Evolutionary conservation across 2,113 vertebrate species (phyloP).

Genomic region (Cyprinus carpio): DNA sequence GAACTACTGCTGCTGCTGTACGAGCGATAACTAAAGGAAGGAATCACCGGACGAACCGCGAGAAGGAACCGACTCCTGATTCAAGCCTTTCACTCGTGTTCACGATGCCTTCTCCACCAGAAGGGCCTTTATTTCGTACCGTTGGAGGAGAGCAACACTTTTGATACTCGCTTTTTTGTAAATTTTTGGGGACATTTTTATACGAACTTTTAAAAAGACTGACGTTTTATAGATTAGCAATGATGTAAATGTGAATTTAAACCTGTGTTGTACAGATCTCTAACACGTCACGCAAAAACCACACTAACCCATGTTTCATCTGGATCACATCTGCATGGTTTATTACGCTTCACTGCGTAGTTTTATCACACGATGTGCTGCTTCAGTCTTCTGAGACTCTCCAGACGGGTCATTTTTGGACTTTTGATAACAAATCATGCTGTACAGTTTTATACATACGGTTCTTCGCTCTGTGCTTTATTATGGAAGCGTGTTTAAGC

Average conservation of each 20-base stretch:
- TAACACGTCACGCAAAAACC: background rate
- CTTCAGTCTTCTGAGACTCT: background rate
- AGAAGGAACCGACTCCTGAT: background rate
- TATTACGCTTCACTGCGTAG: background rate
- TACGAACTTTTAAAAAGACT: conserved; percentile 53
- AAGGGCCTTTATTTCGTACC: conserved; percentile 33
- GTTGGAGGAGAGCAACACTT: conserved; percentile 45
- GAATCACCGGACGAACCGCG: background rate
- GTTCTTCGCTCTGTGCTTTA: background rate
- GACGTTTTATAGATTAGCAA: conserved; percentile 70
- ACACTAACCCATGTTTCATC: background rate
- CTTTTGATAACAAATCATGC: background rate
- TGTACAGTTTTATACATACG: background rate
- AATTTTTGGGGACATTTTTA: conserved; percentile 61
- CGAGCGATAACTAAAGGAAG: background rate
- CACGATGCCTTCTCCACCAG: conserved; percentile 29
- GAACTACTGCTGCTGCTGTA: conserved; percentile 4
- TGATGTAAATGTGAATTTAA: conserved; percentile 51
- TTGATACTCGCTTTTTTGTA: conserved; percentile 61
- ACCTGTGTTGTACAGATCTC: conserved; percentile 65
- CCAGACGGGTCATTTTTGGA: background rate
- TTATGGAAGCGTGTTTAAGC: background rate
- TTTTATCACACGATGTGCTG: background rate
- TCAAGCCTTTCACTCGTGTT: background rate
- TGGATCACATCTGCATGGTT: background rate